phyloP scores from a whole-genome alignment of 1,140 invertebrate species.

The Euschistus heros region DNA sequence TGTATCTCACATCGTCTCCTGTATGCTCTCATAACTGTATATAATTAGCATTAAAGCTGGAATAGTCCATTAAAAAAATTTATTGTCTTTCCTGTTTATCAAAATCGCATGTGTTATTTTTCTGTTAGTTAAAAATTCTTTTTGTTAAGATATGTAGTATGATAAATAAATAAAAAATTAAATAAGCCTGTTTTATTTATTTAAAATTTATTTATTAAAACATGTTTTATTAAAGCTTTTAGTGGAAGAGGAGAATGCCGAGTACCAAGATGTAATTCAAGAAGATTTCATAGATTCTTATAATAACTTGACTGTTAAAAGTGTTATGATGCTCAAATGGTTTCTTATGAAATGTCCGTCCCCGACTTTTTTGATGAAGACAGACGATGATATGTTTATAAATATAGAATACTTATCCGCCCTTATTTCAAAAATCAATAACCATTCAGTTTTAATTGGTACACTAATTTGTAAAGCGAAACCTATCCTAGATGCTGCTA shows the following conservation, averaged over 20 bases:
- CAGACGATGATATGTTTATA: slow-evolving; percentile 75
- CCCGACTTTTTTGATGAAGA: slow-evolving; percentile 63
- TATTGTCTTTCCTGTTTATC: no score
- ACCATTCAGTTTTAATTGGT: slow-evolving; percentile 31
- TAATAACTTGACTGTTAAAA: slow-evolving; percentile 86
- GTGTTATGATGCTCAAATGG: slow-evolving; percentile 76
- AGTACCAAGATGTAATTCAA: slow-evolving; percentile 77
- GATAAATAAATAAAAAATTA: background rate
- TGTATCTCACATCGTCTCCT: no score
- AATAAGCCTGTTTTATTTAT: background rate
- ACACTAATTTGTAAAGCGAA: slow-evolving; percentile 35
- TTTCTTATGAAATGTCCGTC: slow-evolving; percentile 50
- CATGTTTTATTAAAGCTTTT: slow-evolving; percentile 38
- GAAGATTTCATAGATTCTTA: slow-evolving; percentile 83
- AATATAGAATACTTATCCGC: slow-evolving; percentile 47
- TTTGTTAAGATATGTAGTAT: background rate
- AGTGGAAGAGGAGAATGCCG: slow-evolving; percentile 49
- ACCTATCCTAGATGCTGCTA: slow-evolving; percentile 34
- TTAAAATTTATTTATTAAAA: background rate
- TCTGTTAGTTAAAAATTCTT: no score
- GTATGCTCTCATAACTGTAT: no score
- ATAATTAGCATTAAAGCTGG: no score
- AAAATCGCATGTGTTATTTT: no score
- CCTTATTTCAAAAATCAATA: slow-evolving; percentile 5
- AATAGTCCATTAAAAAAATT: no score